Evolutionary conservation across 2,113 vertebrate species (phyloP).

Genomic region (Gobiocypris rarus): DNA sequence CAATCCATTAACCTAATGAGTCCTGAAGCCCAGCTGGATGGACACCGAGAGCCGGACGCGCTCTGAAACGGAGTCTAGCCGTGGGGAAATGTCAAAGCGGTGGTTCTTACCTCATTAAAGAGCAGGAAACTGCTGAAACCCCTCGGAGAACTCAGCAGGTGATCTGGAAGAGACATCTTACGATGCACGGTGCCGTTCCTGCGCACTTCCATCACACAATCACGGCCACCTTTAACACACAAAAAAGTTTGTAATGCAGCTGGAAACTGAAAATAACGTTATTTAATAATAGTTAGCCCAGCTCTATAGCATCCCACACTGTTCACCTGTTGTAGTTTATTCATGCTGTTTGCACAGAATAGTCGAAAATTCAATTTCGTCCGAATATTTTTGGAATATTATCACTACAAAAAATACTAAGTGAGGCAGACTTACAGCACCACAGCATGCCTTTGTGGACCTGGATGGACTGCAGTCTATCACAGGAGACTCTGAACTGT

Average conservation of each 20-base stretch:
- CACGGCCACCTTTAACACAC: constrained; percentile 76
- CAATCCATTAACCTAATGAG: constrained; percentile 39
- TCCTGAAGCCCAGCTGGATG: constrained; percentile 5
- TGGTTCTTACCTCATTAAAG: constrained; percentile 81
- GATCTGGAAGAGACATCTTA: constrained; percentile 71
- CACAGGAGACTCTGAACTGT: constrained; percentile 78
- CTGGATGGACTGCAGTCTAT: constrained; percentile 78
- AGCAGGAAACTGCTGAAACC: constrained; percentile 82
- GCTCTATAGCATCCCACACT: no score
- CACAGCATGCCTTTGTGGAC: constrained; percentile 76
- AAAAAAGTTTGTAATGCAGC: background rate
- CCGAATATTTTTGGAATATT: background rate
- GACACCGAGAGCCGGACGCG: background rate
- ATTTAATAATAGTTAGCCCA: background rate
- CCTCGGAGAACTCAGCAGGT: constrained; percentile 50
- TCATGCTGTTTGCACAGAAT: no score
- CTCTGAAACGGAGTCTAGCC: background rate
- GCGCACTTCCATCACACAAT: constrained; percentile 79
- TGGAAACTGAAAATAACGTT: background rate
- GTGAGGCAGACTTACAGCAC: constrained; percentile 87
- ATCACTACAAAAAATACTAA: no score
- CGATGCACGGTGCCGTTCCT: constrained; percentile 67
- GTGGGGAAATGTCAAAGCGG: background rate
- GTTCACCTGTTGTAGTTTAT: no score
- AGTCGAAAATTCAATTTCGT: background rate